Conservation (phyloP, 1,140 invertebrate species). For the Scaptomyza graminum region DNA sequence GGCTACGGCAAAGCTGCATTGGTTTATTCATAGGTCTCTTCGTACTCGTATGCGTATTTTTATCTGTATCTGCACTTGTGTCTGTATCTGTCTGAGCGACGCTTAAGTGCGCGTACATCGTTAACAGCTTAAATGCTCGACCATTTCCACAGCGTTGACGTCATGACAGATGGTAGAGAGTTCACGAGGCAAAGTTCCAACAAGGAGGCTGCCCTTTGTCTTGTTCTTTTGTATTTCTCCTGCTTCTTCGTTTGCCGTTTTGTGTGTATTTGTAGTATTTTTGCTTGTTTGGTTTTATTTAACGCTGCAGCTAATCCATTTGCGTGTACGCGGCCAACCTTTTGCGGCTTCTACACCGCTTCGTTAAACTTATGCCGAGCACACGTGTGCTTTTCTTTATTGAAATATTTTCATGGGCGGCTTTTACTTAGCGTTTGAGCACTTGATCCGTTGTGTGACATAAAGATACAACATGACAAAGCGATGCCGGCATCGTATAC, state of each 20-base stretch:
- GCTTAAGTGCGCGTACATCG: constrained; percentile 73
- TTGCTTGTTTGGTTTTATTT: constrained; percentile 20
- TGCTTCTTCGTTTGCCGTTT: constrained; percentile 20
- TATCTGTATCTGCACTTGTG: constrained; percentile 21
- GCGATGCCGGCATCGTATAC: constrained; percentile 54
- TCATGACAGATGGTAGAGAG: constrained; percentile 44
- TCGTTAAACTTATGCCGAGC: constrained; percentile 44
- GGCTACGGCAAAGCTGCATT: constrained; percentile 48
- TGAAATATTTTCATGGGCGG: constrained; percentile 72
- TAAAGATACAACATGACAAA: constrained; percentile 79
- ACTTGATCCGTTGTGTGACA: constrained; percentile 72
- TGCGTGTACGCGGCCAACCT: constrained; percentile 53
- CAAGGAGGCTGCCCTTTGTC: constrained; percentile 30
- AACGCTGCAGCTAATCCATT: constrained; percentile 73
- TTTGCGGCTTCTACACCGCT: constrained; percentile 38
- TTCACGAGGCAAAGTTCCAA: constrained; percentile 27
- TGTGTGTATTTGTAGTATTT: constrained; percentile 31
- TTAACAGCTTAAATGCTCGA: constrained; percentile 79
- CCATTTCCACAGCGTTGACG: constrained; percentile 69
- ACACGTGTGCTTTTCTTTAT: constrained; percentile 70
- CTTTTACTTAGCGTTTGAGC: constrained; percentile 75
- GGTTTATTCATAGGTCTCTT: constrained; percentile 56
- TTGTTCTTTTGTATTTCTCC: constrained; percentile 17
- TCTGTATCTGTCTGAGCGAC: constrained; percentile 26
- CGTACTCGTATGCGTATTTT: constrained; percentile 17